phyloP scores from a whole-genome alignment of 1,140 invertebrate genomes.

The Orchesella cincta region DNA sequence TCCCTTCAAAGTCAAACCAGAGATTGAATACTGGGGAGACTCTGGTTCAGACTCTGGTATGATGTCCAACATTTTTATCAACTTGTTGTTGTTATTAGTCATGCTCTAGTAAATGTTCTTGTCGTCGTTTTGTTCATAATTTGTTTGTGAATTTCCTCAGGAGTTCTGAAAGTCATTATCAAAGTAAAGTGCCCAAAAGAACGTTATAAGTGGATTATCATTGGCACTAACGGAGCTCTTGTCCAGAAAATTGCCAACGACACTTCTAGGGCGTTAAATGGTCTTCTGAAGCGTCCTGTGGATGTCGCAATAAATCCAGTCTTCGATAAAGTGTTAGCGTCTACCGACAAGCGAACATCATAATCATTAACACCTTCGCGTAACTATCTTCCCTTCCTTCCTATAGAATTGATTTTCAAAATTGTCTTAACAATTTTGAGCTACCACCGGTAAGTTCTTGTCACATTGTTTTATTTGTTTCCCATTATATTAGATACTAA shows the following conservation, averaged over 20 bases:
- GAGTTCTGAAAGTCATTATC: constrained; percentile 29
- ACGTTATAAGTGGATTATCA: background rate
- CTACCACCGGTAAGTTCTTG: too few relatives aligned
- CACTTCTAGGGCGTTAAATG: background rate
- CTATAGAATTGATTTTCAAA: too few relatives aligned
- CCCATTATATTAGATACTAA: too few relatives aligned
- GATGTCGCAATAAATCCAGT: background rate
- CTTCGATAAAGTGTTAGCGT: background rate
- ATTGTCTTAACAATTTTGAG: too few relatives aligned
- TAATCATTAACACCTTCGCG: too few relatives aligned
- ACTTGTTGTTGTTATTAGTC: background rate
- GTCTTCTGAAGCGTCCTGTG: background rate
- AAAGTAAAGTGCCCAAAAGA: constrained; percentile 29
- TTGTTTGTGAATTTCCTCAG: constrained; percentile 16
- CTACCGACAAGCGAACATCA: too few relatives aligned
- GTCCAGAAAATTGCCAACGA: background rate
- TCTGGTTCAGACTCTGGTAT: constrained; percentile 27
- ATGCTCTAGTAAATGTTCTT: too few relatives aligned
- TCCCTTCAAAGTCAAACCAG: constrained; percentile 71
- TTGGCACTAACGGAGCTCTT: background rate
- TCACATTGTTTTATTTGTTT: too few relatives aligned
- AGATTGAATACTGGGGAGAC: constrained; percentile 69
- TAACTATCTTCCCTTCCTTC: too few relatives aligned
- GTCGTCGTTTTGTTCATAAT: too few relatives aligned
- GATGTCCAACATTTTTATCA: constrained; percentile 5